Conservation (phyloP, 1,140 invertebrate species). For the Heliothis subflexa region DNA sequence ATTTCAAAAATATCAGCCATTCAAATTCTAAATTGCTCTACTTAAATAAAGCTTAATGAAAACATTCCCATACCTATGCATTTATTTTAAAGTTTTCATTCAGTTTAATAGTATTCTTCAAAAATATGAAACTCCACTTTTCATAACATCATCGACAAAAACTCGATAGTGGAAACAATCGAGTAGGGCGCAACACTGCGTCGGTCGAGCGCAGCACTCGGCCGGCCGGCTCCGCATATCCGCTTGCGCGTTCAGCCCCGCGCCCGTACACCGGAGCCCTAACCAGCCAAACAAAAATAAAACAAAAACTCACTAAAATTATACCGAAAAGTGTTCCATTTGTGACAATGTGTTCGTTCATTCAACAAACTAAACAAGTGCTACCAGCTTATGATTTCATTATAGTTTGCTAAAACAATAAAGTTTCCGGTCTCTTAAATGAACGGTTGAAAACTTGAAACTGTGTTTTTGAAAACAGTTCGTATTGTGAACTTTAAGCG, state of each 20-base stretch:
- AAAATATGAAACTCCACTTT: conserved; percentile 12
- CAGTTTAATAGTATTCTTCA: not conserved
- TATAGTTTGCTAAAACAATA: conserved; percentile 28
- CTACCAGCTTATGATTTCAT: not conserved
- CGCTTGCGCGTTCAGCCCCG: conserved; percentile 76
- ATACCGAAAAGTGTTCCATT: not conserved
- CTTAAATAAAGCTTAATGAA: not conserved
- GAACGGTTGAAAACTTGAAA: conserved; percentile 31
- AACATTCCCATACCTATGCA: no score
- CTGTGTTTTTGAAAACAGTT: conserved; percentile 42
- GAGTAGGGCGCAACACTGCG: conserved; percentile 68
- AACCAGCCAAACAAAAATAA: conserved; percentile 38
- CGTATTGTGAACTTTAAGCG: conserved; percentile 55
- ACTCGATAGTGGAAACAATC: conserved; percentile 64
- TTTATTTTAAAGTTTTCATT: not conserved
- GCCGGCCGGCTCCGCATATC: conserved; percentile 79
- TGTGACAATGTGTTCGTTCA: conserved; percentile 34
- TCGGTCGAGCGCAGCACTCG: conserved; percentile 74
- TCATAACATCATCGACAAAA: conserved; percentile 6
- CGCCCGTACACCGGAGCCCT: conserved; percentile 64
- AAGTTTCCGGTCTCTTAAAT: conserved; percentile 1
- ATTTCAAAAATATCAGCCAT: no score
- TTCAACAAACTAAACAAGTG: conserved; percentile 10
- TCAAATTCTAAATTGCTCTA: no score
- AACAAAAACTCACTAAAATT: not conserved